Conservation (phyloP, 2,888 invertebrate species). For the Dolomedes plantarius region DNA sequence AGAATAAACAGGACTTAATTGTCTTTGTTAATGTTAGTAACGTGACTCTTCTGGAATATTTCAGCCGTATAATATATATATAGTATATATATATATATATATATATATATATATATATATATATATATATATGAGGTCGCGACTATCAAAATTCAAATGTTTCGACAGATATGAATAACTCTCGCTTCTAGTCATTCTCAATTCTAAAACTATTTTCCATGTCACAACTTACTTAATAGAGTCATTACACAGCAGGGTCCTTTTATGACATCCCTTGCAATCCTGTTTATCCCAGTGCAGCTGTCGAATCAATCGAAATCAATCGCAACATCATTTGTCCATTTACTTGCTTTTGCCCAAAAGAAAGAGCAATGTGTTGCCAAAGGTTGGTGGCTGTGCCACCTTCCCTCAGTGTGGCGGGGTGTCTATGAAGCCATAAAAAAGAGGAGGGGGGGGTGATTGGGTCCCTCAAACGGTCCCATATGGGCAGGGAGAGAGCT, state of each 20-base stretch:
- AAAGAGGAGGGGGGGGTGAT: not conserved
- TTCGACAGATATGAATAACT: not conserved
- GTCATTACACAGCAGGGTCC: not conserved
- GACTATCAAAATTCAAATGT: too few species aligned
- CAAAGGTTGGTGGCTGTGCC: not conserved
- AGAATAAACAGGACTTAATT: too few species aligned
- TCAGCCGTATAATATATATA: too few species aligned
- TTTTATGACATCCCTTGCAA: not conserved
- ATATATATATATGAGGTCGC: too few species aligned
- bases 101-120: too few species aligned
- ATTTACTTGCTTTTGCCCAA: not conserved
- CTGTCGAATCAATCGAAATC: not conserved
- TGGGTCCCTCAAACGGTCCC: constrained; percentile 37
- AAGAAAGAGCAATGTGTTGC: not conserved
- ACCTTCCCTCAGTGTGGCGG: not conserved
- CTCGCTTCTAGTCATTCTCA: not conserved
- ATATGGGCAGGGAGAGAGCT: constrained; percentile 42
- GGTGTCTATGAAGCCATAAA: not conserved
- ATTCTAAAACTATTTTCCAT: constrained; percentile 5
- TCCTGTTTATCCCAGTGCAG: not conserved
- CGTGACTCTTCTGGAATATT: too few species aligned
- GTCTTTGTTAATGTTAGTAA: too few species aligned
- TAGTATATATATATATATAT: too few species aligned
- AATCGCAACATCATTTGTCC: constrained; percentile 23
- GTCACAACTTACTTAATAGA: not conserved